Evolutionary conservation across 2,113 vertebrate genomes (phyloP).

Genomic region (Callipepla californica): DNA sequence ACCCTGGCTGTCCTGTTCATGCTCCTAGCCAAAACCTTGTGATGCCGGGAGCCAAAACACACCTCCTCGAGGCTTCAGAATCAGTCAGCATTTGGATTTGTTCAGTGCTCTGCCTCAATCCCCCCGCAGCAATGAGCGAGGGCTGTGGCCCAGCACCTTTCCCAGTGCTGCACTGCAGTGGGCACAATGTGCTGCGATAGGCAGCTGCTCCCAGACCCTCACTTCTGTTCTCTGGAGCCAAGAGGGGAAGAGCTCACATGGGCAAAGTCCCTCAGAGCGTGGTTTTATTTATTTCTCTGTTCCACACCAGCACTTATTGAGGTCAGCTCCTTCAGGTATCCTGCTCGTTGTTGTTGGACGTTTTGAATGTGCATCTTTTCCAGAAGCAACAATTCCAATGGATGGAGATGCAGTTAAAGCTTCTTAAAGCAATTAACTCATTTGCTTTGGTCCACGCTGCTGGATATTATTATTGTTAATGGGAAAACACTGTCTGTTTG

Average conservation of each 20-base stretch:
- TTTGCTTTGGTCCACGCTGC: background rate
- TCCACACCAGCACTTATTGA: background rate
- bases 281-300: background rate
- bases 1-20: background rate
- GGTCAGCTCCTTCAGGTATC: background rate
- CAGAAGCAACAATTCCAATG: background rate
- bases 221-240: background rate
- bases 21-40: background rate
- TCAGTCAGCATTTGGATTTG: background rate
- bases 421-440: slow-evolving; percentile 18
- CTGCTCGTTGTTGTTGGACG: background rate
- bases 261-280: background rate
- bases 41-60: background rate
- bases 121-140: background rate
- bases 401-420: background rate
- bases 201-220: accelerated
- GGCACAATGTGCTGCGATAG: background rate
- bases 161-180: background rate
- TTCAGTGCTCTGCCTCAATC: background rate
- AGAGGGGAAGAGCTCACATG: background rate
- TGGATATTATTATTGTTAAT: background rate
- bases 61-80: background rate
- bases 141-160: background rate
- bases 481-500: background rate
- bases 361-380: background rate